Percentiles rank a stretch among this genome's conserved stretches.
Evolutionary conservation across 2,888 invertebrate species (phyloP).

Genomic region (Alloplasta piceator): DNA sequence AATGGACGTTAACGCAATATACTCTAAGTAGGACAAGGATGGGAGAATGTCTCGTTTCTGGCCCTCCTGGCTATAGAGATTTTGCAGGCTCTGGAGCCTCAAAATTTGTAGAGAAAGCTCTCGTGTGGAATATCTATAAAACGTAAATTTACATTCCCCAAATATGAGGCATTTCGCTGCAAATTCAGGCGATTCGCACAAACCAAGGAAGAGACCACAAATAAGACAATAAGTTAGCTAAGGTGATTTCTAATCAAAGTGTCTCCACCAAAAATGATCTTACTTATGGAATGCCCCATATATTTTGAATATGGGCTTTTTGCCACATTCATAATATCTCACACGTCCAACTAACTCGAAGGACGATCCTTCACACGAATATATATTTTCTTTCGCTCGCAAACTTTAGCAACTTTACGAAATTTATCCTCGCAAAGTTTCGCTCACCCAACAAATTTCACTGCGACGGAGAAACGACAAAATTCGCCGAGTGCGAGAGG

Average conservation of each 20-base stretch:
- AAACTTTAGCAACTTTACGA: conserved; percentile 30
- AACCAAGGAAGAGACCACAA: too few species aligned
- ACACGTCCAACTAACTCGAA: not conserved
- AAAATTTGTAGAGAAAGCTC: conserved; percentile 44
- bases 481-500: not conserved
- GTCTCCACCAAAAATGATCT: not conserved
- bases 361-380: conserved; percentile 1
- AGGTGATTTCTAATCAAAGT: too few species aligned
- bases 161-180: not conserved
- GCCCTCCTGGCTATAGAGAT: conserved; percentile 27
- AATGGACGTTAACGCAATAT: conserved; percentile 68
- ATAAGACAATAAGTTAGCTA: too few species aligned
- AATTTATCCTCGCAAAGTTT: conserved; percentile 40
- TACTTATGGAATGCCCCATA: not conserved
- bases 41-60: conserved; percentile 36
- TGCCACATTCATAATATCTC: not conserved
- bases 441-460: conserved; percentile 27
- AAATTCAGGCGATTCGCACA: too few species aligned
- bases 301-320: not conserved
- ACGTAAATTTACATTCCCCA: not conserved
- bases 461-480: conserved; percentile 16
- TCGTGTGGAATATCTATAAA: not conserved
- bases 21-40: conserved; percentile 62
- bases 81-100: conserved; percentile 11
- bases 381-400: not conserved